Evolutionary conservation across 2,113 vertebrate genomes (phyloP).

Genomic region (Strix uralensis): DNA sequence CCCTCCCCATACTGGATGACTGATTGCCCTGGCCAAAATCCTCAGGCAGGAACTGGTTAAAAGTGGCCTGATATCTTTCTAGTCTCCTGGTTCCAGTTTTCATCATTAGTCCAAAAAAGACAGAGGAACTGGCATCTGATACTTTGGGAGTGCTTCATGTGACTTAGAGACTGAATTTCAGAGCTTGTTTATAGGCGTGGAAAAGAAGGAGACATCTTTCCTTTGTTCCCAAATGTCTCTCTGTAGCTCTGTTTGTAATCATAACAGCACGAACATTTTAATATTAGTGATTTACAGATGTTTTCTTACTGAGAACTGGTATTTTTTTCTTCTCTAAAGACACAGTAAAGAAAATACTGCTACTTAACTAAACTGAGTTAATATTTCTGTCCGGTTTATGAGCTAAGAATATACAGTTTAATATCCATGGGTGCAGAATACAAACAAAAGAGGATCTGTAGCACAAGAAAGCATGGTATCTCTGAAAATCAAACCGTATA

Average conservation of each 20-base stretch:
- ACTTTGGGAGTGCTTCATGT: not conserved
- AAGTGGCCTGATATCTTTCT: not conserved
- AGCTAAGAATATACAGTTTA: not conserved
- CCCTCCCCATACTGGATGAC: not conserved
- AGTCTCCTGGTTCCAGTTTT: not conserved
- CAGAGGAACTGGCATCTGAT: not conserved
- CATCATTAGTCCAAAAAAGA: not conserved
- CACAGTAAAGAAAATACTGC: not conserved
- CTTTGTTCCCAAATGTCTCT: not conserved
- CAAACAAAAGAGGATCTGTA: not conserved
- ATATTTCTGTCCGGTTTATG: slow-evolving; percentile 13
- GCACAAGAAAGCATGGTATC: not conserved
- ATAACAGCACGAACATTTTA: slow-evolving; percentile 4
- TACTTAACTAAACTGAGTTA: not conserved
- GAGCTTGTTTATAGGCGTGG: not conserved
- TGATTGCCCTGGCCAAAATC: not conserved
- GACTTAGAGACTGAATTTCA: not conserved
- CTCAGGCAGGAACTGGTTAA: not conserved
- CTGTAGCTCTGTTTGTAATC: not conserved
- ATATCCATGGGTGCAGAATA: not conserved
- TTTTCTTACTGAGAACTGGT: not conserved
- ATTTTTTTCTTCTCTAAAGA: not conserved
- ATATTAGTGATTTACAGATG: slow-evolving; percentile 5
- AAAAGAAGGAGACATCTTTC: not conserved
- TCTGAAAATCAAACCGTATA: not conserved